These are phyloP conservation scores for Junco hyemalis DNA, from an alignment of 2,113 vertebrate genomes.

Conservation along the genomic window DNA sequence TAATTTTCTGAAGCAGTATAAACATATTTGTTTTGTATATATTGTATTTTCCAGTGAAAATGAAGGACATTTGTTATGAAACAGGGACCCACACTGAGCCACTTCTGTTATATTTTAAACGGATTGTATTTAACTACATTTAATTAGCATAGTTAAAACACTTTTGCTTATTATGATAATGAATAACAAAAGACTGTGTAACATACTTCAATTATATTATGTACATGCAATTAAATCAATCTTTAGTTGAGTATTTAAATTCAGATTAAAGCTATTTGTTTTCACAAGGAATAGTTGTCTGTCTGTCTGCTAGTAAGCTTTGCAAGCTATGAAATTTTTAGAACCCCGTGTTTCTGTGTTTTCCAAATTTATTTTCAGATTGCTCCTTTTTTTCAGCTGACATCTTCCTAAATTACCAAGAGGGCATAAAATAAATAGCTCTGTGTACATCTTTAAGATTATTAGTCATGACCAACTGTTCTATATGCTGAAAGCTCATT, in stretches of 20 bases:
- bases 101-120: slow-evolving; percentile 39
- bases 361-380: neutral
- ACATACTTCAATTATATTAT: slow-evolving; percentile 19
- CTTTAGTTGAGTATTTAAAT: neutral
- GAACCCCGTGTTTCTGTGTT: neutral
- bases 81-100: slow-evolving; percentile 1
- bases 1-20: neutral
- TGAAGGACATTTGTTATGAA: neutral
- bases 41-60: slow-evolving; percentile 55
- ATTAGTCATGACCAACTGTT: slow-evolving; percentile 30
- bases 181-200: slow-evolving; percentile 4
- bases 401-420: slow-evolving; percentile 20
- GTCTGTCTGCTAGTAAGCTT: neutral
- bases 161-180: slow-evolving; percentile 36
- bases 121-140: slow-evolving; percentile 44
- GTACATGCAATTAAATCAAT: neutral
- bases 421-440: neutral
- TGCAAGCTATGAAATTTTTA: neutral
- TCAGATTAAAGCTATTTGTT: neutral
- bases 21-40: slow-evolving; percentile 57
- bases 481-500: neutral
- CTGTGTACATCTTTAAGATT: slow-evolving; percentile 10
- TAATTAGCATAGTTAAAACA: slow-evolving; percentile 65
- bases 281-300: neutral
- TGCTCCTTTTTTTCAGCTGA: neutral